Evolutionary conservation across 1,140 invertebrate species (phyloP).

Genomic region (Bombus difficillimus): DNA sequence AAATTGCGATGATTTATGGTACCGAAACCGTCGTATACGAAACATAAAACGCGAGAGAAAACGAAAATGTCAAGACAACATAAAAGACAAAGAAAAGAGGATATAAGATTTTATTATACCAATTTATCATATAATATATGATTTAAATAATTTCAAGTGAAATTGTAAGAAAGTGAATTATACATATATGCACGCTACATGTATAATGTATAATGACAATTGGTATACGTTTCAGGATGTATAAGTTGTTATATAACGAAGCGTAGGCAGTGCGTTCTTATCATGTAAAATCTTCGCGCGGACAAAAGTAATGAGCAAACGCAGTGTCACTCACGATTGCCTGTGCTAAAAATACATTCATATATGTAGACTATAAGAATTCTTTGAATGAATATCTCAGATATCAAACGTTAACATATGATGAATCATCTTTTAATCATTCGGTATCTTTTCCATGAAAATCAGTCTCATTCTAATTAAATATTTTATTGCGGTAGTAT

Average conservation of each 20-base stretch:
- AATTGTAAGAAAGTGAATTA: background rate
- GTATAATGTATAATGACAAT: background rate
- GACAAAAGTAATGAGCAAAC: background rate
- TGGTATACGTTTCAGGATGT: background rate
- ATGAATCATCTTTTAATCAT: background rate
- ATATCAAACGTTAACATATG: background rate
- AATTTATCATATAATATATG: too few relatives aligned
- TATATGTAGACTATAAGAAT: background rate
- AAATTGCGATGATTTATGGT: too few relatives aligned
- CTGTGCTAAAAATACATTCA: slow-evolving; percentile 7
- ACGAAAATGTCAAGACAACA: too few relatives aligned
- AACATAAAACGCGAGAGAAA: too few relatives aligned
- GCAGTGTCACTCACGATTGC: background rate
- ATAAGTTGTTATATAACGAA: slow-evolving; percentile 45
- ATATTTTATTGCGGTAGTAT: background rate
- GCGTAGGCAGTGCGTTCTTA: slow-evolving; percentile 24
- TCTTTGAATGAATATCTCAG: background rate
- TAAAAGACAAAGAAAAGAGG: too few relatives aligned
- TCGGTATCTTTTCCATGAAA: background rate
- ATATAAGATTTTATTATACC: too few relatives aligned
- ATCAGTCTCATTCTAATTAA: background rate
- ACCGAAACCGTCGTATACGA: too few relatives aligned
- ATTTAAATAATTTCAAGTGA: too few relatives aligned
- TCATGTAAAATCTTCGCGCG: slow-evolving; percentile 18
- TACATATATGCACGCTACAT: background rate